Conservation (phyloP, 2,797 vertebrate genomes). For the Xerus rutilus region DNA sequence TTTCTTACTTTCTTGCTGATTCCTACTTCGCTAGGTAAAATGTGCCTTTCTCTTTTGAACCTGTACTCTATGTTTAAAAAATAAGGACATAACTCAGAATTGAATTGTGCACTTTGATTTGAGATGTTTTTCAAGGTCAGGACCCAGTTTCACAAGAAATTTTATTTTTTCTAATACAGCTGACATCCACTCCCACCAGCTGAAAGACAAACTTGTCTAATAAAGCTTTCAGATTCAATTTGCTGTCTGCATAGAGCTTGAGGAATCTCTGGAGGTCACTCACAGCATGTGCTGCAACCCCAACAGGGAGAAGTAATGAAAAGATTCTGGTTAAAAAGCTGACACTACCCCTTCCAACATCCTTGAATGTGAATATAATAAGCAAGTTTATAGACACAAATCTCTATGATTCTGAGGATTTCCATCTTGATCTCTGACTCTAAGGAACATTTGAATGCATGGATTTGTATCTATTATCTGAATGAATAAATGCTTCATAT, state of each 20-base stretch:
- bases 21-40: constrained; percentile 72
- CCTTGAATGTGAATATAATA: constrained; percentile 87
- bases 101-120: constrained; percentile 83
- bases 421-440: constrained; percentile 84
- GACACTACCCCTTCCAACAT: constrained; percentile 84
- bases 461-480: constrained; percentile 83
- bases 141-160: constrained; percentile 85
- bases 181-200: constrained; percentile 86
- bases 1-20: constrained; percentile 67
- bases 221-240: constrained; percentile 92
- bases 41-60: constrained; percentile 67
- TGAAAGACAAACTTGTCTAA: constrained; percentile 90
- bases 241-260: constrained; percentile 87
- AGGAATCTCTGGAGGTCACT: constrained; percentile 90
- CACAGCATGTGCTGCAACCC: constrained; percentile 87
- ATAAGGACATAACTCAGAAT: constrained; percentile 79
- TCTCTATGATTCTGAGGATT: constrained; percentile 84
- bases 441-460: constrained; percentile 69
- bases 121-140: constrained; percentile 87
- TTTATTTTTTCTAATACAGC: constrained; percentile 87
- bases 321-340: constrained; percentile 89
- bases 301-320: constrained; percentile 90
- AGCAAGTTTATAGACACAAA: constrained; percentile 84
- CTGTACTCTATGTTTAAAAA: constrained; percentile 77
- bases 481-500: constrained; percentile 77